Evolutionary conservation across 2,888 invertebrate genomes (phyloP).

Genomic region (Microchrysa polita): DNA sequence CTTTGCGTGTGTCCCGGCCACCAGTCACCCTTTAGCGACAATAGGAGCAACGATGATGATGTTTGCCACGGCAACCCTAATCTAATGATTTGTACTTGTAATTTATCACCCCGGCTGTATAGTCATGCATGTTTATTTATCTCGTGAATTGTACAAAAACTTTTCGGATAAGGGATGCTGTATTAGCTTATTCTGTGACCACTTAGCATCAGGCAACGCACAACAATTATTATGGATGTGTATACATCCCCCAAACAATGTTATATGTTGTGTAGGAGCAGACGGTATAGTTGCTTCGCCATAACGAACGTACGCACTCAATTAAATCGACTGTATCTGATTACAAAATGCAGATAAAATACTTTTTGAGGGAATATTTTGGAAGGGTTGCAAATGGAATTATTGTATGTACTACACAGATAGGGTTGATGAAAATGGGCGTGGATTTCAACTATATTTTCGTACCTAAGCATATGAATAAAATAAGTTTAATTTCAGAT

Average conservation of each 20-base stretch:
- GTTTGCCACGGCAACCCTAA: constrained; percentile 17
- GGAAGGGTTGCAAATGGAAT: constrained; percentile 29
- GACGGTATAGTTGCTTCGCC: neutral
- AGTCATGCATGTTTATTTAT: constrained; percentile 42
- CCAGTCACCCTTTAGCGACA: constrained; percentile 45
- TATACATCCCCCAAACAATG: neutral
- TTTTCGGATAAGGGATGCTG: constrained; percentile 47
- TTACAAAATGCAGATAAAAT: constrained; percentile 32
- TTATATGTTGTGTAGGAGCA: neutral
- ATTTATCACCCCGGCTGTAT: constrained; percentile 45
- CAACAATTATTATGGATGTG: constrained; percentile 4
- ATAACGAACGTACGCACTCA: constrained; percentile 37
- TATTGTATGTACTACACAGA: neutral
- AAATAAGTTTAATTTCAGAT: too few species aligned
- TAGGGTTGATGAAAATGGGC: constrained; percentile 15
- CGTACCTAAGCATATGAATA: too few species aligned
- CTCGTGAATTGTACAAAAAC: constrained; percentile 33
- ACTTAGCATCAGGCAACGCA: constrained; percentile 31
- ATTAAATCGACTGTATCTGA: constrained; percentile 41
- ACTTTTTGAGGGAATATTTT: constrained; percentile 1
- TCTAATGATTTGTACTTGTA: constrained; percentile 46
- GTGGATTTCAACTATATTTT: neutral
- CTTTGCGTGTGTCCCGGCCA: constrained; percentile 45
- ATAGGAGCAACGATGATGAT: constrained; percentile 42
- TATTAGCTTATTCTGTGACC: constrained; percentile 30